Evolutionary conservation across 2,797 vertebrate genomes (phyloP).

Genomic region (Avahi laniger): DNA sequence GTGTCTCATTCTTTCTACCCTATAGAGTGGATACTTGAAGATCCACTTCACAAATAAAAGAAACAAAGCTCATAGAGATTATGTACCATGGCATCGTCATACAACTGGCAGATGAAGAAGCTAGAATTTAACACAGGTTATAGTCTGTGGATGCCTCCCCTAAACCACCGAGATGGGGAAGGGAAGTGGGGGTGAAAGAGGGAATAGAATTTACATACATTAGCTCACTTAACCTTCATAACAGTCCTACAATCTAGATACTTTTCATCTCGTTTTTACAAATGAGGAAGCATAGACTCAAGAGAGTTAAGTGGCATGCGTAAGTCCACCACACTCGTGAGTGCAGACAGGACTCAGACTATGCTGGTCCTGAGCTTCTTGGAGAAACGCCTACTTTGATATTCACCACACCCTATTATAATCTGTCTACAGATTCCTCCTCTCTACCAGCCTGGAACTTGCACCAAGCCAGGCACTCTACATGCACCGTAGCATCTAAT

Average conservation of each 20-base stretch:
- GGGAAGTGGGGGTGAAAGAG: neutral
- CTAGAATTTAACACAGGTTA: neutral
- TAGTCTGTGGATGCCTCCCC: neutral
- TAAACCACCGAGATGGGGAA: neutral
- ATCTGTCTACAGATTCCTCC: neutral
- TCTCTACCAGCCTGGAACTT: neutral
- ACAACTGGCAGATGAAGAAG: neutral
- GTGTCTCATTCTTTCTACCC: neutral
- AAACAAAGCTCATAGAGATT: neutral
- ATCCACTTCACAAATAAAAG: slow-evolving; percentile 28
- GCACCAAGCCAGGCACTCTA: too few species aligned
- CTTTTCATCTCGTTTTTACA: neutral
- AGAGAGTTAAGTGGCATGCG: neutral
- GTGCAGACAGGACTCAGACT: neutral
- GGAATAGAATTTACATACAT: neutral
- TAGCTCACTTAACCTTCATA: neutral
- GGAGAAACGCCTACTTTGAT: neutral
- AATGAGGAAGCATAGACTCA: neutral
- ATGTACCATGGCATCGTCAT: neutral
- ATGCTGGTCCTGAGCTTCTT: neutral
- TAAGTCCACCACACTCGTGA: neutral
- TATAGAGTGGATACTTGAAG: neutral
- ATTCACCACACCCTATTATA: neutral
- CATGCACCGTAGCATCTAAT: neutral
- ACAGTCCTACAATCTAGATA: neutral